These are phyloP conservation scores for Crotophaga sulcirostris DNA, from an alignment of 2,113 vertebrate species.

Conservation along the genomic window DNA sequence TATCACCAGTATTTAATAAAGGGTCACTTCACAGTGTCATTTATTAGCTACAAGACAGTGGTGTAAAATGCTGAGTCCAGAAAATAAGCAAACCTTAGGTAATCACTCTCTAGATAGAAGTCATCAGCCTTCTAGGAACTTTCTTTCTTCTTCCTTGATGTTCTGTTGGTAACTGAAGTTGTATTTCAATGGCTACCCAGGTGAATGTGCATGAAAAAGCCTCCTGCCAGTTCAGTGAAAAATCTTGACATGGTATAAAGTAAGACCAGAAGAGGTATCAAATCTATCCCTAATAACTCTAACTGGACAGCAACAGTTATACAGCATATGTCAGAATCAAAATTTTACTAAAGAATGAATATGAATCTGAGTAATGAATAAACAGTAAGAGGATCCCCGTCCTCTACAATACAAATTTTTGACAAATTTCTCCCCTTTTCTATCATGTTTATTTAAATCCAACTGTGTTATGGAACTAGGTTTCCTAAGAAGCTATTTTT, in stretches of 20 bases:
- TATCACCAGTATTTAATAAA: background rate
- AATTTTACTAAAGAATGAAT: background rate
- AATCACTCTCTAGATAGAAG: background rate
- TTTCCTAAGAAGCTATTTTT: background rate
- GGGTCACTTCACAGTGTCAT: background rate
- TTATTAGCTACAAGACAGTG: background rate
- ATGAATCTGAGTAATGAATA: background rate
- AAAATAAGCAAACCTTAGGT: background rate
- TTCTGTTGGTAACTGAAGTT: background rate
- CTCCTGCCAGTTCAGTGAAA: background rate
- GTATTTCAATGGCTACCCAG: background rate
- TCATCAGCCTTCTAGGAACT: background rate
- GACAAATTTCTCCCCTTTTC: background rate
- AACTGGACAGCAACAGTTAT: background rate
- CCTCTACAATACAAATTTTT: background rate
- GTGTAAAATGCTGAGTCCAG: background rate
- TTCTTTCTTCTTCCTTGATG: background rate
- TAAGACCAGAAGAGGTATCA: background rate
- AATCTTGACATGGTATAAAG: background rate
- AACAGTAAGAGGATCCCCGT: background rate
- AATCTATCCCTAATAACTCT: background rate
- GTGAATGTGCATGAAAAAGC: background rate
- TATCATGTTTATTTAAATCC: background rate
- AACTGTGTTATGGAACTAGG: background rate
- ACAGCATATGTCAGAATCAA: background rate